Conservation (phyloP, 2,113 vertebrate species). For the Cettia cetti region DNA sequence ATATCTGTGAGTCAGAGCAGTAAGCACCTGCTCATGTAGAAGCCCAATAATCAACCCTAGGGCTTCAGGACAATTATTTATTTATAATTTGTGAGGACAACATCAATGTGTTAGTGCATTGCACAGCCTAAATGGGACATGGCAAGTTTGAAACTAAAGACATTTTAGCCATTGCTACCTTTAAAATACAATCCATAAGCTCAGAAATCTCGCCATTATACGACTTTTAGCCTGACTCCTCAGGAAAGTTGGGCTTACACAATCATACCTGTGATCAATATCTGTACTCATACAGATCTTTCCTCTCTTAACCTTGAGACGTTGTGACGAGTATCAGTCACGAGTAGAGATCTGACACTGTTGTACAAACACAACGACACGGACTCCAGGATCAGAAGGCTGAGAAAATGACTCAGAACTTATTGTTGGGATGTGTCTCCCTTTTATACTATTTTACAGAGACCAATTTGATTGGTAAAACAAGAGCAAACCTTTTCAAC, state of each 20-base stretch:
- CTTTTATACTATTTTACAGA: too few species aligned
- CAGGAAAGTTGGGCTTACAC: background rate
- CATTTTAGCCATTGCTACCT: background rate
- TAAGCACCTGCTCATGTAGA: fast-evolving
- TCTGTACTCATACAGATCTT: background rate
- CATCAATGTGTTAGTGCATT: background rate
- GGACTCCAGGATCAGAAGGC: too few species aligned
- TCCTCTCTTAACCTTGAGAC: background rate
- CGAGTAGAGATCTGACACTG: background rate
- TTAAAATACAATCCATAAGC: background rate
- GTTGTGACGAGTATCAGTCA: background rate
- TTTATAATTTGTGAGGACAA: background rate
- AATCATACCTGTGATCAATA: background rate
- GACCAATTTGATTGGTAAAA: too few species aligned
- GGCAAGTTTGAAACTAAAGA: background rate
- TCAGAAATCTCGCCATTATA: background rate
- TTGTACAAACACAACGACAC: too few species aligned
- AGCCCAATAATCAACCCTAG: background rate
- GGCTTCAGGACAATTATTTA: background rate
- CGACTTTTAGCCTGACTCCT: background rate
- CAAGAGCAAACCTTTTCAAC: too few species aligned
- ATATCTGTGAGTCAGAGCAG: background rate
- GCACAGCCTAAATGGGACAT: background rate
- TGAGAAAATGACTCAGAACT: too few species aligned
- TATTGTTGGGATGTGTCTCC: too few species aligned